Evolutionary conservation across 1,140 invertebrate genomes (phyloP).

Genomic region (Mizuhopecten yessoensis): DNA sequence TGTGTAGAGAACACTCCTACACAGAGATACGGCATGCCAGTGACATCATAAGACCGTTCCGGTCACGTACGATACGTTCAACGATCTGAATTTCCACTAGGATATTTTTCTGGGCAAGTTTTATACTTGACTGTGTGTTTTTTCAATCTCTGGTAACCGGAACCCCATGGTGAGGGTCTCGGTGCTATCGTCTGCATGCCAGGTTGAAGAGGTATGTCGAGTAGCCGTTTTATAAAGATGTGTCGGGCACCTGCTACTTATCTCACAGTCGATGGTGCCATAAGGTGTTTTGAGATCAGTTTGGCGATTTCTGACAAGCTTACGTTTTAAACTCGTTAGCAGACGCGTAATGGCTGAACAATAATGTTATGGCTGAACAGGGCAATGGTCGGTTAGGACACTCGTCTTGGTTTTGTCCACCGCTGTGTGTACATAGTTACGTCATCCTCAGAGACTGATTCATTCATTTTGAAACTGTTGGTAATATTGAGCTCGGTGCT

Average conservation of each 20-base stretch:
- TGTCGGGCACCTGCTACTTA: constrained; percentile 5
- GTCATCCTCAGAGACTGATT: too few species aligned
- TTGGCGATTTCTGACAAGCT: not conserved
- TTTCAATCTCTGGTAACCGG: not conserved
- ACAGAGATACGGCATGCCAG: not conserved
- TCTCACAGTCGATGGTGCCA: not conserved
- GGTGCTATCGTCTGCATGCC: not conserved
- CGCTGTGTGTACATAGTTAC: too few species aligned
- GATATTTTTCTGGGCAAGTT: not conserved
- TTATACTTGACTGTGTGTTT: not conserved
- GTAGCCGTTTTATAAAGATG: not conserved
- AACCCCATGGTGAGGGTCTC: not conserved
- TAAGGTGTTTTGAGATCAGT: not conserved
- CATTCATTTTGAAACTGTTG: too few species aligned
- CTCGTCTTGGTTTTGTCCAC: too few species aligned
- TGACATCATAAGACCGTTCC: not conserved
- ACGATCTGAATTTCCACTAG: not conserved
- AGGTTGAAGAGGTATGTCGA: not conserved
- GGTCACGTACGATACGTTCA: not conserved
- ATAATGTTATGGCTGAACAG: not conserved
- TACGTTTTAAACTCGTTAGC: not conserved
- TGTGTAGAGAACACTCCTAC: not conserved
- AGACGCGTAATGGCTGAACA: not conserved
- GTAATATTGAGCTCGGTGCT: too few species aligned
- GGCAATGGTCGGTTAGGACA: not conserved